Conservation (phyloP, 1,140 invertebrate species). For the Bilobella aurantiaca region DNA sequence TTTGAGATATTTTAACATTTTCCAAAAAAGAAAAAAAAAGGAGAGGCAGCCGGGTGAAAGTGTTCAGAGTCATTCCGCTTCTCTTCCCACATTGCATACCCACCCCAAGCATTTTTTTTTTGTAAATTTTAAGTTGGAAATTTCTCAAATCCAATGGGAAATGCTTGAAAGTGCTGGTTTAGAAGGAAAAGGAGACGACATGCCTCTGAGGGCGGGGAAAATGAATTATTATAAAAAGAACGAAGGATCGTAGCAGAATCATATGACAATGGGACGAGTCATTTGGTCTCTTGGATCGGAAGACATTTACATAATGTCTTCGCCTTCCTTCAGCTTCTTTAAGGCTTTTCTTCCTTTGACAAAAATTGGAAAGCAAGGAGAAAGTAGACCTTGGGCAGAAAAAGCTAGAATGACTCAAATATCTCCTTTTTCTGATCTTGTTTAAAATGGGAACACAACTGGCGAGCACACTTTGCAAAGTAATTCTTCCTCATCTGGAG, state of each 20-base stretch:
- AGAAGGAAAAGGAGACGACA: background rate
- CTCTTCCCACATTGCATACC: background rate
- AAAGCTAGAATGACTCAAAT: background rate
- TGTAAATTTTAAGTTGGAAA: background rate
- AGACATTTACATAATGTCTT: conserved; percentile 6
- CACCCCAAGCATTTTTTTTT: background rate
- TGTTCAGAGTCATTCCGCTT: background rate
- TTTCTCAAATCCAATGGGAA: background rate
- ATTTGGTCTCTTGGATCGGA: conserved; percentile 5
- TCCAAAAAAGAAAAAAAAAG: background rate
- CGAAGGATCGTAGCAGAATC: background rate
- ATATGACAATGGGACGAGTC: conserved; percentile 8
- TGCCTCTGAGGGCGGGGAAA: background rate
- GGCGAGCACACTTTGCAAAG: background rate
- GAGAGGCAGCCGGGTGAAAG: background rate
- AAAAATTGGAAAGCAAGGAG: background rate
- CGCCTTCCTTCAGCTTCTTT: background rate
- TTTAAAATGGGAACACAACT: background rate
- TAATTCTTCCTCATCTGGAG: background rate
- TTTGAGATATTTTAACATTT: conserved; percentile 8
- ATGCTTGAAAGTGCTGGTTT: background rate
- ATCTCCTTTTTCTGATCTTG: background rate
- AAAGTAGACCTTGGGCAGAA: background rate
- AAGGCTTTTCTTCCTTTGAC: background rate
- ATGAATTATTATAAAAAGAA: conserved; percentile 3